Evolutionary conservation across 1,140 invertebrate genomes (phyloP).

Genomic region (Chironomus striatipennis): DNA sequence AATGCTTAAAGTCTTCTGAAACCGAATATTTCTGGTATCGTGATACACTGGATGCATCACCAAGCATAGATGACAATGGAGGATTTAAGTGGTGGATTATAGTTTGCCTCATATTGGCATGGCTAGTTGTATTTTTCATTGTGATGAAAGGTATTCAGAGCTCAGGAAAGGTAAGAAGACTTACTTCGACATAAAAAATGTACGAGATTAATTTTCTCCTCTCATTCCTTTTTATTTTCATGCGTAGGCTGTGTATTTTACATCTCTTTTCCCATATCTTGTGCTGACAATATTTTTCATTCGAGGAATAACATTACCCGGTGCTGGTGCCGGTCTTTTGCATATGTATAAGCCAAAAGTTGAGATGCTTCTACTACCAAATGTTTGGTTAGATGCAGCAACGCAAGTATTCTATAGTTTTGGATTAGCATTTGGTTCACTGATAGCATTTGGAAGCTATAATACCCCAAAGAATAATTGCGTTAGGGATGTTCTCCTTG

Average conservation of each 20-base stretch:
- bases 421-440: constrained; percentile 83
- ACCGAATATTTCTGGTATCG: constrained; percentile 88
- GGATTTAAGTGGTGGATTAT: constrained; percentile 92
- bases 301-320: constrained; percentile 79
- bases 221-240: neutral
- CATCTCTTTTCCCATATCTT: constrained; percentile 90
- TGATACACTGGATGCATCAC: constrained; percentile 72
- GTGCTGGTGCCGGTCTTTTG: constrained; percentile 75
- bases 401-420: constrained; percentile 95
- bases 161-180: constrained; percentile 76
- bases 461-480: constrained; percentile 86
- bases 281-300: constrained; percentile 94
- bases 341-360: constrained; percentile 91
- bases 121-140: constrained; percentile 92
- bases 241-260: constrained; percentile 87
- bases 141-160: constrained; percentile 98
- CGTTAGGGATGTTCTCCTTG: constrained; percentile 78
- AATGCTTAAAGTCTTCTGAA: constrained; percentile 73
- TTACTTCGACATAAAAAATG: constrained; percentile 4
- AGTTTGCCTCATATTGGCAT: constrained; percentile 82
- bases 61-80: constrained; percentile 72
- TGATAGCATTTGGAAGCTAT: constrained; percentile 86
- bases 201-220: neutral
- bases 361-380: constrained; percentile 68
- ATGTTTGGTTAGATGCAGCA: constrained; percentile 87